Conservation (phyloP, 2,113 vertebrate species). For the Lota lota region DNA sequence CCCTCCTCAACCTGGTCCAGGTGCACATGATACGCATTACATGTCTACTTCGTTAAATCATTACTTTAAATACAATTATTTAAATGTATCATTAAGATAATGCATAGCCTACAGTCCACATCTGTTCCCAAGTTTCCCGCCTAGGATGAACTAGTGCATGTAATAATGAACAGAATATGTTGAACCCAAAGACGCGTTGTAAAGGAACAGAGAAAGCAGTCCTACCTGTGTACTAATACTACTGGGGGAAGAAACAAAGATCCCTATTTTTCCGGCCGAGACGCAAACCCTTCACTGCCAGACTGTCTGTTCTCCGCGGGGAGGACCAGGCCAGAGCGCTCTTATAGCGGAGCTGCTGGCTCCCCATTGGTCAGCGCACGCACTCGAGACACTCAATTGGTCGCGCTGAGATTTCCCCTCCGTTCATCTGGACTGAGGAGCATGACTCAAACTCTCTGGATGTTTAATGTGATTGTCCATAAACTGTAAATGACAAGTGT, state of each 20-base stretch:
- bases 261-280: constrained; percentile 60
- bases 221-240: constrained; percentile 65
- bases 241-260: constrained; percentile 61
- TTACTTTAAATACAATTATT: too few relatives aligned
- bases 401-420: constrained; percentile 2
- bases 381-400: constrained; percentile 89
- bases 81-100: too few relatives aligned
- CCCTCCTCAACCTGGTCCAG: too few relatives aligned
- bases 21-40: too few relatives aligned
- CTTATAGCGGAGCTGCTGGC: constrained; percentile 76
- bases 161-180: too few relatives aligned
- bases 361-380: constrained; percentile 83
- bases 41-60: too few relatives aligned
- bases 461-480: neutral
- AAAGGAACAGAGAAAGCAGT: neutral
- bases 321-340: constrained; percentile 1
- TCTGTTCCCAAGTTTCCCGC: too few relatives aligned
- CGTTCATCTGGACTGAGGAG: neutral
- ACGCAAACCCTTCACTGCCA: constrained; percentile 13
- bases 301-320: constrained; percentile 40
- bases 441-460: neutral
- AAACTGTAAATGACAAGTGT: neutral
- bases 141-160: too few relatives aligned
- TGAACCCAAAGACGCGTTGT: too few relatives aligned
- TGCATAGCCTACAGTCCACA: too few relatives aligned